Base-by-base conservation (phyloP, 2,888 invertebrate species). In the Pachydiplax longipennis region DNA sequence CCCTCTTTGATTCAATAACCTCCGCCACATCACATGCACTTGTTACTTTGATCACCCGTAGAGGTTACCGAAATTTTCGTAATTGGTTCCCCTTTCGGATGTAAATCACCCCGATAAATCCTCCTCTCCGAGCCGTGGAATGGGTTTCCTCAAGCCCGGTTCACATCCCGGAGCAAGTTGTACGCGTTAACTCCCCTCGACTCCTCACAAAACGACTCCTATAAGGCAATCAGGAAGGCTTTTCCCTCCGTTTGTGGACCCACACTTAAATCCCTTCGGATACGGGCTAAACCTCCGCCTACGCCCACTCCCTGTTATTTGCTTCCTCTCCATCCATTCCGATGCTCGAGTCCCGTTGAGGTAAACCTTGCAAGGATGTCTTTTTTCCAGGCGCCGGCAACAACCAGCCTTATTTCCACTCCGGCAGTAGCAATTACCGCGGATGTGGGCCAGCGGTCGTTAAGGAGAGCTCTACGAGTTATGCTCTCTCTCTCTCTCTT, bases 401-500 rank as follows among this genome's bases (percentile, higher is more conserved):
- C 18, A 31, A 12, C 25, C 44, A 44, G 82, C 25, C 35, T 35
- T 83, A 83, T 83, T 83, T 58, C 53, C 58, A 35, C 83, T 83
- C 83, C 58, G 22, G 58, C 53, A 35, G 83, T 83, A 83, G 83
- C 83, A 83, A 83, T 83, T 83, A 83, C 83, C 83, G 18, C 83
- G 35, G 35, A 83, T 83, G 83, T 83, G 83, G 83, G 83, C 83
- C 83, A 83, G 58, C 83, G 83, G 83, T 83, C 83, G 83, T 83
- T 83, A 83, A 61, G 58, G 83, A 58, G 58, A 58, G 58, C 58
- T 83, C 53, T 35, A 44, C 58, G 31, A 83, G 83, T 35, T 58
- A 83, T 83, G 58, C 31, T 83, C 58, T 83, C 83, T 58, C 53
- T 58, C 53, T 58, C 83, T 58, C 53, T 83, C 53, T 44, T 25